Percentiles rank a stretch among this genome's conserved stretches.
Evolutionary conservation across 1,140 invertebrate genomes (phyloP).

Genomic region (Drosophila ananassae): DNA sequence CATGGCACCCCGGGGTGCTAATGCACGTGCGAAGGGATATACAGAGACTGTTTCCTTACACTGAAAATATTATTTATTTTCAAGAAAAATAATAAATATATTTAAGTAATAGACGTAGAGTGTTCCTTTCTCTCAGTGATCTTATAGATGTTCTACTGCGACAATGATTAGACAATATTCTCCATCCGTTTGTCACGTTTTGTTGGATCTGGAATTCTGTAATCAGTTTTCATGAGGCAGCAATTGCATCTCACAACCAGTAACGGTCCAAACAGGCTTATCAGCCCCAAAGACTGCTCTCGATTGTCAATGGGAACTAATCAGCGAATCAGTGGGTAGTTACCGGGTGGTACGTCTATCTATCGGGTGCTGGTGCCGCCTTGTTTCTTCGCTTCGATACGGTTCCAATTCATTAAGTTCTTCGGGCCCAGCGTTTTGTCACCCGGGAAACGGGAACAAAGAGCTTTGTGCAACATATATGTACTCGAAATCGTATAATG

Average conservation of each 20-base stretch:
- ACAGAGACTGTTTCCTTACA: slow-evolving; percentile 43
- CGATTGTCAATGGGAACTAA: slow-evolving; percentile 52
- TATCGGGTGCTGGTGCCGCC: background rate
- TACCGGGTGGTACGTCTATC: slow-evolving; percentile 3
- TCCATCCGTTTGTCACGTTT: slow-evolving; percentile 65
- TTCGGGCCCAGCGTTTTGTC: slow-evolving; percentile 61
- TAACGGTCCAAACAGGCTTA: slow-evolving; percentile 59
- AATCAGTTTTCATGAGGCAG: slow-evolving; percentile 66
- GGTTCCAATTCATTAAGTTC: slow-evolving; percentile 73
- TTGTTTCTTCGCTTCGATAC: slow-evolving; percentile 6
- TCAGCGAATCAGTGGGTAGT: slow-evolving; percentile 39
- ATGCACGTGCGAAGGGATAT: slow-evolving; percentile 63
- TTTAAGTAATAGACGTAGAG: no score
- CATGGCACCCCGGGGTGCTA: slow-evolving; percentile 33
- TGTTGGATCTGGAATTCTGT: slow-evolving; percentile 15
- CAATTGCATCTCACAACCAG: slow-evolving; percentile 20
- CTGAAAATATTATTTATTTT: slow-evolving; percentile 3
- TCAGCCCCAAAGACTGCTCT: slow-evolving; percentile 4
- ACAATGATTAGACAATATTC: slow-evolving; percentile 68
- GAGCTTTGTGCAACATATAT: slow-evolving; percentile 30
- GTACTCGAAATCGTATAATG: slow-evolving; percentile 19
- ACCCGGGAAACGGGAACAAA: slow-evolving; percentile 48
- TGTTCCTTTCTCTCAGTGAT: slow-evolving; percentile 9
- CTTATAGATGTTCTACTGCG: slow-evolving; percentile 50
- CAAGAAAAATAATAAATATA: background rate